These are phyloP conservation scores for Corvus hawaiiensis DNA, from an alignment of 2,113 vertebrate genomes.

Conservation along the genomic window DNA sequence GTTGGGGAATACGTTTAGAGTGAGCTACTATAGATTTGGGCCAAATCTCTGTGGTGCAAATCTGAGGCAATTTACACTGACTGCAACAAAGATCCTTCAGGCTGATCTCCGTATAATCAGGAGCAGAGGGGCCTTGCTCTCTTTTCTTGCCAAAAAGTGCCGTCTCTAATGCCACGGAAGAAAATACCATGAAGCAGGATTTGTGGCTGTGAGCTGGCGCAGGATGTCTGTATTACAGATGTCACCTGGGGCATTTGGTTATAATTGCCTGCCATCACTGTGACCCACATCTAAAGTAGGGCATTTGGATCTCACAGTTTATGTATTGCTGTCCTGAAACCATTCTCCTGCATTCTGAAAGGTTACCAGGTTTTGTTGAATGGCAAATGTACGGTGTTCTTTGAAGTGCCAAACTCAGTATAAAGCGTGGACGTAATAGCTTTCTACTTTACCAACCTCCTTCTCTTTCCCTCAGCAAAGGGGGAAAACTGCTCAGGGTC, in stretches of 20 bases:
- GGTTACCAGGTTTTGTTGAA: background rate
- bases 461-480: background rate
- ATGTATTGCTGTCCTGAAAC: background rate
- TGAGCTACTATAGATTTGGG: background rate
- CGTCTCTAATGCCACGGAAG: background rate
- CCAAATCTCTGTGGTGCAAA: background rate
- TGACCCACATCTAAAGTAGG: background rate
- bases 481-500: background rate
- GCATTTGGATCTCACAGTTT: background rate
- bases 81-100: slow-evolving; percentile 9
- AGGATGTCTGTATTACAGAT: background rate
- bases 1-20: background rate
- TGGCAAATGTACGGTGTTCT: background rate
- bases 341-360: background rate
- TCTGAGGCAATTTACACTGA: slow-evolving; percentile 49
- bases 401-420: background rate
- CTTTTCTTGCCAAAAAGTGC: background rate
- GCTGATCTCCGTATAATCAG: background rate
- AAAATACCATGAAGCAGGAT: background rate
- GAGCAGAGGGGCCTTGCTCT: background rate
- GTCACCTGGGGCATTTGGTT: background rate
- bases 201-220: background rate
- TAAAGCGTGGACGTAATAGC: background rate
- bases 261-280: background rate
- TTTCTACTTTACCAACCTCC: background rate